phyloP scores from a whole-genome alignment of 2,888 invertebrate species.

The Hyposoter dolosus region DNA sequence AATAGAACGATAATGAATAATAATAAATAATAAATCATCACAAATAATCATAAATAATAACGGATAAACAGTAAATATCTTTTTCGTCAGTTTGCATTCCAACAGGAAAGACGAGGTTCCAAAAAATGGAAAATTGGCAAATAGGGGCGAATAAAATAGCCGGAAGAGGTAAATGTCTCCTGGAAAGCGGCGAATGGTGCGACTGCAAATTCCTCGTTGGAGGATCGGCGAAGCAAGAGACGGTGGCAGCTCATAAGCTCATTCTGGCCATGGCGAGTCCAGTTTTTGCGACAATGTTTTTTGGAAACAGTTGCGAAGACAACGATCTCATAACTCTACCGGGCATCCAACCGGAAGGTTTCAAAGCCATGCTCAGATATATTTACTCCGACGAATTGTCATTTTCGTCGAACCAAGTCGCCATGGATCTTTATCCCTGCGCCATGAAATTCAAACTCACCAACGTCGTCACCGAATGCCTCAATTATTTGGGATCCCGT shows the following conservation, averaged over 20 bases:
- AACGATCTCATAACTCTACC: slow-evolving; percentile 91
- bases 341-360: slow-evolving; percentile 95
- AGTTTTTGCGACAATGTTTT: slow-evolving; percentile 96
- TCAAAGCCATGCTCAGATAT: slow-evolving; percentile 92
- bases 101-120: neutral
- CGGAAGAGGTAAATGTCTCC: slow-evolving; percentile 90
- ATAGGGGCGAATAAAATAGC: slow-evolving; percentile 84
- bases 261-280: slow-evolving; percentile 95
- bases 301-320: slow-evolving; percentile 92
- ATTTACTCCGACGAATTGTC: slow-evolving; percentile 89
- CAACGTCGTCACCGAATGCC: slow-evolving; percentile 93
- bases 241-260: slow-evolving; percentile 91
- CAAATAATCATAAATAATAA: too few species aligned
- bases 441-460: slow-evolving; percentile 96
- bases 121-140: neutral
- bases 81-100: neutral
- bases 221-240: slow-evolving; percentile 90
- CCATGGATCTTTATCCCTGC: slow-evolving; percentile 94
- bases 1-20: too few species aligned
- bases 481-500: slow-evolving; percentile 93
- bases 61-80: too few species aligned
- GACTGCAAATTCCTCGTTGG: slow-evolving; percentile 95
- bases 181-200: slow-evolving; percentile 93
- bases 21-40: too few species aligned
- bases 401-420: slow-evolving; percentile 88